phyloP scores from a whole-genome alignment of 2,113 vertebrate species.

The Brachyhypopomus occidentalis region DNA sequence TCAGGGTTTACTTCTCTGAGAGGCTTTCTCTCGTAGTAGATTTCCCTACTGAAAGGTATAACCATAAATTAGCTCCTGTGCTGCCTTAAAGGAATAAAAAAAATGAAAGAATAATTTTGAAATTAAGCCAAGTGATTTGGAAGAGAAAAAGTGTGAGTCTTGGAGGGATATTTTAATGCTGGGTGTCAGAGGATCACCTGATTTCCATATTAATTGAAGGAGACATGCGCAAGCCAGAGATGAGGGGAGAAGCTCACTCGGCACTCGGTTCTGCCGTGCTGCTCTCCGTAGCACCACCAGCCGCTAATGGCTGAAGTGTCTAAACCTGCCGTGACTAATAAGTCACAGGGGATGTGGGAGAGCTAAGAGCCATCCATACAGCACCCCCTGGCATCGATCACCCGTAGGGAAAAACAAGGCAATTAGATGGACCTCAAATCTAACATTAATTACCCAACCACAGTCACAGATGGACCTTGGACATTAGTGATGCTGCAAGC shows the following conservation, averaged over 20 bases:
- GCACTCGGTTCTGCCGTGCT: constrained; percentile 65
- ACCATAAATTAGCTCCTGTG: constrained; percentile 19
- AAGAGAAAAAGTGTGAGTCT: constrained; percentile 23
- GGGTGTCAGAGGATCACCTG: constrained; percentile 54
- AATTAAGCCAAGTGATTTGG: constrained; percentile 47
- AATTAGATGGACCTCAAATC: constrained; percentile 50
- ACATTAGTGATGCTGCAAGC: constrained; percentile 9
- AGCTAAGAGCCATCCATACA: constrained; percentile 61
- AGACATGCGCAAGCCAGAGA: constrained; percentile 37
- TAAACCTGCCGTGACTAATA: constrained; percentile 67
- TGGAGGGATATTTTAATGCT: constrained; percentile 47
- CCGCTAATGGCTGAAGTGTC: constrained; percentile 66
- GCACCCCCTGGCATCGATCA: constrained; percentile 62
- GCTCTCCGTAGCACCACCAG: constrained; percentile 59
- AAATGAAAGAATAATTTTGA: constrained; percentile 39
- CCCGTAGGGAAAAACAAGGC: constrained; percentile 60
- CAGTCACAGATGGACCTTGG: constrained; percentile 1
- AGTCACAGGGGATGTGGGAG: constrained; percentile 55
- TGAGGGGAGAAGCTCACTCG: constrained; percentile 44
- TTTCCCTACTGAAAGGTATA: background rate
- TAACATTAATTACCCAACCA: constrained; percentile 45
- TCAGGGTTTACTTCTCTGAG: background rate
- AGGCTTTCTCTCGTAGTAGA: constrained; percentile 10
- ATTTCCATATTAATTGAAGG: constrained; percentile 64
- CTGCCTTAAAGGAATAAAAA: constrained; percentile 28